These are phyloP conservation scores for Sorex maritimensis DNA, from an alignment of 2,797 vertebrate genomes.

Conservation along the genomic window DNA sequence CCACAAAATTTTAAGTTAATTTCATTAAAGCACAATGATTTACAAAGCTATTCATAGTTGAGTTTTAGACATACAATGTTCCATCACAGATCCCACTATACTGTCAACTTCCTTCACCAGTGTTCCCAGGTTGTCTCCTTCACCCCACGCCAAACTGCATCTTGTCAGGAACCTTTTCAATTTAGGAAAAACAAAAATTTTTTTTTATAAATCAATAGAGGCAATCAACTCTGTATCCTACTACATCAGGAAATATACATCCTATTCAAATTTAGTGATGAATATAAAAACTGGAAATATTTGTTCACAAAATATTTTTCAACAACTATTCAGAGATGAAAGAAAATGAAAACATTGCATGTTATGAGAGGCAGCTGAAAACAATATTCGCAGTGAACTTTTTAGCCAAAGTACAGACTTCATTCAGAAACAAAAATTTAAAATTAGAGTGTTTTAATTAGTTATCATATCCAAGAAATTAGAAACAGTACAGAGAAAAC, in stretches of 20 bases:
- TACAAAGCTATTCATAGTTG: too few relatives aligned
- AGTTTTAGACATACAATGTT: too few relatives aligned
- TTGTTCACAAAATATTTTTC: background rate
- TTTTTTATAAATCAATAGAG: background rate
- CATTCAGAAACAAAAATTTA: constrained; percentile 9
- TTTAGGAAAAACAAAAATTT: too few relatives aligned
- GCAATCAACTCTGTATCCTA: background rate
- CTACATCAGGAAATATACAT: background rate
- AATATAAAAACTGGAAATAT: background rate
- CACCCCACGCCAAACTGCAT: too few relatives aligned
- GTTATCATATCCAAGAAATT: constrained; percentile 11
- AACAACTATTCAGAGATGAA: constrained; percentile 16
- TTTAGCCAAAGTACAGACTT: background rate
- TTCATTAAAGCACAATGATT: too few relatives aligned
- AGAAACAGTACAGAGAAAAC: constrained; percentile 2
- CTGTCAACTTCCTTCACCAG: too few relatives aligned
- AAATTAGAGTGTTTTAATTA: background rate
- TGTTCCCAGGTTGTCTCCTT: too few relatives aligned
- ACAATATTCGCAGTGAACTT: background rate
- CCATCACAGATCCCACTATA: too few relatives aligned
- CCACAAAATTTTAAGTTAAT: too few relatives aligned
- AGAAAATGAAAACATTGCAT: constrained; percentile 25
- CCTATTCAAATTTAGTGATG: background rate
- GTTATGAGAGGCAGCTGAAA: constrained; percentile 1
- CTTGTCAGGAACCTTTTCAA: too few relatives aligned